Evolutionary conservation across 2,113 vertebrate species (phyloP), one percentile per base, ranked within the genome.

Genomic region (Burhinus bistriatus): DNA sequence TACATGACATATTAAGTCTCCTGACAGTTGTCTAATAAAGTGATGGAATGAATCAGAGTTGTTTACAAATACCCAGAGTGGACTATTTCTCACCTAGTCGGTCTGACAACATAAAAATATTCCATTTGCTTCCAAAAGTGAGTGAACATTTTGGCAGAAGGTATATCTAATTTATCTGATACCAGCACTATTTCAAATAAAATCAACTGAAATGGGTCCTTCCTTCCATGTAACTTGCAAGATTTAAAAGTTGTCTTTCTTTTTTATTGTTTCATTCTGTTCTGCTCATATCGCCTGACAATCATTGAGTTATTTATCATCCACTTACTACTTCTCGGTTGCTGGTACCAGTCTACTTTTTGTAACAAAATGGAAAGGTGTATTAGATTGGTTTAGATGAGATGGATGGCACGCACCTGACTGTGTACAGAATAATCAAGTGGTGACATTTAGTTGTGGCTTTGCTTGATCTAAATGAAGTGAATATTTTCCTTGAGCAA

Each of bases 401-500:
- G 45, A 94, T 68, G 87, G 34, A 76, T 70, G 54, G 5, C 13
- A 52, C 42, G 12, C 23, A 83, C 29, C 62, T 87, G 58, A 47
- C 45, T 58, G 12, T 32, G 19, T 62, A 13, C 13, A 75, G 54
- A 91, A 85, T 66, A 89, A 87, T 57, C 40, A 61, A 81, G 88
- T 72, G 36, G 59, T 88, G 85, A 66, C 25, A 70, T 95, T 92
- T 97, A 34, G 26, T 87, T 96, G 59, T 83, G 58, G 15, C 32
- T 82, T 93, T 83, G 87, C 84, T 95, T 95, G 65, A 78, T 78
- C 59, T 93, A 96, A 97, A 95, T 93, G 80, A 97, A 96, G 27
- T 2, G 34, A 96, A 94, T 89, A 61, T 64, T 96, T 97, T 86
- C 59, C 58, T 94, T 96, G 94, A 97, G 98, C 95, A 96, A 66